phyloP scores from a whole-genome alignment of 2,113 vertebrate genomes.

The Dicerorhinus sumatrensis region DNA sequence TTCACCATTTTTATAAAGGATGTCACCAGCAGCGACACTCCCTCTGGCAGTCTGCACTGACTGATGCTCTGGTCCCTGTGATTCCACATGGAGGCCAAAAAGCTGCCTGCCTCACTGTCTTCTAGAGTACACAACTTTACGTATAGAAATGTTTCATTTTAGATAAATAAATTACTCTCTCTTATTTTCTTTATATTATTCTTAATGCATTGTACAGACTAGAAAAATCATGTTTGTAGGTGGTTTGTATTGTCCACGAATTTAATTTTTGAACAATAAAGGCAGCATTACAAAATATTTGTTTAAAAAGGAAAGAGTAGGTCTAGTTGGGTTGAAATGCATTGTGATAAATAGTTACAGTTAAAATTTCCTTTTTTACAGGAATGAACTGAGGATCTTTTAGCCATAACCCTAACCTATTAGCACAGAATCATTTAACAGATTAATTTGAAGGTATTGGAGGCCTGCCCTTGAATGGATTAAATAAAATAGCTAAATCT shows the following conservation, averaged over 20 bases:
- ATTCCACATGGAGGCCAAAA: neutral
- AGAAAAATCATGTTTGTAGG: neutral
- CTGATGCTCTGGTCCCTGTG: neutral
- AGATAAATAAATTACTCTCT: neutral
- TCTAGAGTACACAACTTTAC: neutral
- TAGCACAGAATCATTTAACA: neutral
- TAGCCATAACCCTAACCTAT: neutral
- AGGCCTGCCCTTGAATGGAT: neutral
- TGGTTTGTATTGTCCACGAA: neutral
- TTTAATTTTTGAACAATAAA: neutral
- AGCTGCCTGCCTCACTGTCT: neutral
- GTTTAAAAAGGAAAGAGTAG: neutral
- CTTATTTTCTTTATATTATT: neutral
- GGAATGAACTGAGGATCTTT: neutral
- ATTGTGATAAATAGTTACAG: neutral
- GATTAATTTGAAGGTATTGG: neutral
- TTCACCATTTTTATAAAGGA: neutral
- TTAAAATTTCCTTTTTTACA: neutral
- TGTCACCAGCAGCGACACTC: neutral
- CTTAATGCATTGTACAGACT: neutral
- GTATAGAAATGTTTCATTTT: neutral
- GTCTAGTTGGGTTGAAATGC: neutral
- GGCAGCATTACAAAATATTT: neutral
- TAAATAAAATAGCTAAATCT: neutral
- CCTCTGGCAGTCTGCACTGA: neutral